Conservation (phyloP, 2,888 invertebrate species). For the Heteromyza rotundicornis region DNA sequence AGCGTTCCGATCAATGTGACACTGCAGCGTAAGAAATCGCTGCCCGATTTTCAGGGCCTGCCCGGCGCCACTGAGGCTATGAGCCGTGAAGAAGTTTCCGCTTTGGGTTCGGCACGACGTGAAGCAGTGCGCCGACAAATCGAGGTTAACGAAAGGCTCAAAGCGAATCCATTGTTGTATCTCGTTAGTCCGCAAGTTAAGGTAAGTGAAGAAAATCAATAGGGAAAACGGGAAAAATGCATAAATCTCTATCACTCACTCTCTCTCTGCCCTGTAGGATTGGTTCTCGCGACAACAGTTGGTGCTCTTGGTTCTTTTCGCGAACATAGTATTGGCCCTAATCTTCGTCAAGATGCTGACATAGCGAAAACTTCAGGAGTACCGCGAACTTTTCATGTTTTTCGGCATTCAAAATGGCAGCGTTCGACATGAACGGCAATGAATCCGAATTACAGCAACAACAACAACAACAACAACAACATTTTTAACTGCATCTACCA, state of each 20-base stretch:
- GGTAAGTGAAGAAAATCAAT: too few species aligned
- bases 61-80: conserved; percentile 82
- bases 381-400: not conserved
- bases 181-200: conserved; percentile 97
- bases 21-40: conserved; percentile 92
- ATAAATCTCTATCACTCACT: not conserved
- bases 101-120: conserved; percentile 89
- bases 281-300: conserved; percentile 96
- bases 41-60: conserved; percentile 91
- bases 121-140: conserved; percentile 92
- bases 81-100: conserved; percentile 94
- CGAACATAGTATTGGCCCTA: conserved; percentile 92
- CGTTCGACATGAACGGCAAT: not conserved
- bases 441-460: not conserved
- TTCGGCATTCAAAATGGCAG: not conserved
- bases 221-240: not conserved
- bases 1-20: conserved; percentile 79
- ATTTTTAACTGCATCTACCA: conserved; percentile 22
- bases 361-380: conserved; percentile 70
- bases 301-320: conserved; percentile 90
- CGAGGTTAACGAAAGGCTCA: conserved; percentile 88
- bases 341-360: conserved; percentile 95
- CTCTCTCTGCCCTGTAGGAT: conserved; percentile 71
- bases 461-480: conserved; percentile 15
- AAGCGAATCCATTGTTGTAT: conserved; percentile 94